Evolutionary conservation across 1,140 invertebrate species (phyloP), one percentile per base, ranked within the genome.

Genomic region (Trichonephila inaurata): DNA sequence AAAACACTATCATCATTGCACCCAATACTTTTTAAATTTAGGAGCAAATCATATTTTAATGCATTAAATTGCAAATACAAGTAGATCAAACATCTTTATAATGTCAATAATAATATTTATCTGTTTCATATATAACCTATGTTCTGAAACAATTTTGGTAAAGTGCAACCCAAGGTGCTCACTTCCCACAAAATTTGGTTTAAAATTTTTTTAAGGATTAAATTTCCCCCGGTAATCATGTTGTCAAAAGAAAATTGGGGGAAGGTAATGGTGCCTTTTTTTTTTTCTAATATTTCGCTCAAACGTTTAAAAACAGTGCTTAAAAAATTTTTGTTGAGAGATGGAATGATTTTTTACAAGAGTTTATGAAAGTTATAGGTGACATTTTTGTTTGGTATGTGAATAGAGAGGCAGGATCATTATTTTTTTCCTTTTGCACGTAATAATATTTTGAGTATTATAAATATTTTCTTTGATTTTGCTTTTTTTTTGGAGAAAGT

Each of bases 211-310:
- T 33, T 64, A 61, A 87, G 60, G 61, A 62, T 62, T 21, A 40
- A 87, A 62, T 64, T 33, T 18, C 10, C 51, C 21, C 85, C 61
- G 3, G 21, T 64, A 87, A 87, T 87, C 85, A 87, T 24, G 85
- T n/a, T 87, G 85, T 87, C 85, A 87, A 87, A 87, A 62, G 28
- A 21, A 87, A 87, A 87, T 51, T 62, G 58, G 51, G n/a, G n/a
- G 28, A 60, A 62, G 40, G 85, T 10, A n/a, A 33, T 7, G 10
- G 8, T 51, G 40, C 81, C 40, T 16, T 44, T 83, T 83, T 83
- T 83, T 51, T 58, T 44, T 83, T 21, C 6, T 51, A 8, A 51
- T 4, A 19, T 14, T 14, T 72, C 2, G 8, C n/a, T n/a, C 69
- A 24, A 12, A 10, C n/a, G n/a, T n/a, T n/a, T n/a, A n/a, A n/a